phyloP scores from a whole-genome alignment of 2,113 vertebrate species.

The Dicrurus megarhynchus region DNA sequence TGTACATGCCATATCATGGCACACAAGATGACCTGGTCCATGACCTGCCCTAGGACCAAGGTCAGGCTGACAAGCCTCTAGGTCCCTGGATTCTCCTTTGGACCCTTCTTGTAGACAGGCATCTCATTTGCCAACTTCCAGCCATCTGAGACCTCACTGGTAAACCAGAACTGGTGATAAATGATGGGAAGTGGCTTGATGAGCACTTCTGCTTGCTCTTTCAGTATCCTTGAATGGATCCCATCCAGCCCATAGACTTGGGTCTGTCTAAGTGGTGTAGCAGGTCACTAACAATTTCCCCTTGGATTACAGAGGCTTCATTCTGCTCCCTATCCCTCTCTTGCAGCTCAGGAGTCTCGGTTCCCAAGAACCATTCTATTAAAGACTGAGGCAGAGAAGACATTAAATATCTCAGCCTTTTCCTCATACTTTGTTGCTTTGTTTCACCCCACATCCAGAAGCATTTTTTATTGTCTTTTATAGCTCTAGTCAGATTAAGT shows the following conservation, averaged over 20 bases:
- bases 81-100: neutral
- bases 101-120: fast-evolving
- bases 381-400: neutral
- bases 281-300: neutral
- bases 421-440: neutral
- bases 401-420: neutral
- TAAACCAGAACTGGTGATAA: neutral
- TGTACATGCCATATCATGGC: neutral
- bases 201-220: neutral
- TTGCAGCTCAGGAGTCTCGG: neutral
- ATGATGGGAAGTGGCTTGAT: neutral
- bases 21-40: neutral
- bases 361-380: neutral
- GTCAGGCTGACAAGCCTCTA: neutral
- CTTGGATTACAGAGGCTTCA: neutral
- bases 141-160: neutral
- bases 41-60: neutral
- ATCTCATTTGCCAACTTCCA: neutral
- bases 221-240: neutral
- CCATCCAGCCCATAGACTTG: neutral
- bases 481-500: neutral
- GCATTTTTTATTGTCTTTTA: neutral
- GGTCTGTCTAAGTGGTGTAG: neutral
- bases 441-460: neutral
- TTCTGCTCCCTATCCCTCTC: neutral